Base-by-base conservation (phyloP, 30 jellyfish, hydroid and myxozoan genomes). In the Mastigias papua region DNA sequence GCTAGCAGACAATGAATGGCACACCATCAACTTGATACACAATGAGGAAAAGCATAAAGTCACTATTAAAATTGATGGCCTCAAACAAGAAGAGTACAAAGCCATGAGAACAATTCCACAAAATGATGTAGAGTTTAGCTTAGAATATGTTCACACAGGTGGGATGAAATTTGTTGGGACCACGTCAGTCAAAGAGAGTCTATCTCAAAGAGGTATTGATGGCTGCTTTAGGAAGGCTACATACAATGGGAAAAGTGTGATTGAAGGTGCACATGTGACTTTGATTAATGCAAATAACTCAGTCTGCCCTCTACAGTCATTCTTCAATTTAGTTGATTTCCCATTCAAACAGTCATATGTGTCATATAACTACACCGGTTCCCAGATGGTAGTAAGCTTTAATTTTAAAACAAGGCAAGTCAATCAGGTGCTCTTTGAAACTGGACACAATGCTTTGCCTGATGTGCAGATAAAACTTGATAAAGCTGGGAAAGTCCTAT, bases 1-100 rank as follows among this genome's bases (percentile, higher is more conserved):
- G 10, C 34, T 88, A 46, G 91, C 96, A 26, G 69, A 88, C 34
- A 70, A 78, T 69, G 84, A 88, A 23, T 88, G 96, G 96, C 96
- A 88, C 58, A 69, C 26, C 2, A 32, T 88, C 31, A 79, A 64
- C 64, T 88, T 84, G 90, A 91, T 60, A 54, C 87, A 48, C 81
- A 84, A 26, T 86, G 97, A 49, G 75, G 61, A 63, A 32, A 63
- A 57, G 88, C 89, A 46, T 15, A 60, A 31, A 68, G 81, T 81
- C 69, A 76, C 30, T 66, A 63, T 84, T 9, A 48, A 32, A 17
- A 28, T 84, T 37, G 88, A 73, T 48, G 48, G 72, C 27, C 75
- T 63, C 11, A 84, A 64, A n/a, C 88, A 84, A 26, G 26, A 76
- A 26, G 87, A 84, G 31, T 65, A 20, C 30, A 32, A 64, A 6